Evolutionary conservation across 2,888 invertebrate genomes (phyloP).

Genomic region (Tenthredo distinguenda): DNA sequence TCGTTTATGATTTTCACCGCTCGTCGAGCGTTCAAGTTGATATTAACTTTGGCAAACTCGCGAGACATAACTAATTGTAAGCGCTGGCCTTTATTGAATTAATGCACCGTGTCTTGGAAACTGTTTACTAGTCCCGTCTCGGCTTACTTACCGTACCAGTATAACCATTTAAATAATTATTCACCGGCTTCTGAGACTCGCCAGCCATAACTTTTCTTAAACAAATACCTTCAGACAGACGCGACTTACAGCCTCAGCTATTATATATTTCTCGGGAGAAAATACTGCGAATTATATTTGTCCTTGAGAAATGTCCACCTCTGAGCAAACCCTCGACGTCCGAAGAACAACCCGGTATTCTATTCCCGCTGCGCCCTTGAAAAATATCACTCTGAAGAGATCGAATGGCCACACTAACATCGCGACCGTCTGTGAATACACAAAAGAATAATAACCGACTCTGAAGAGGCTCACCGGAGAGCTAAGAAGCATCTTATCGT

Average conservation of each 20-base stretch:
- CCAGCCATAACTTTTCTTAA: conserved; percentile 23
- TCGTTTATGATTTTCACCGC: conserved; percentile 37
- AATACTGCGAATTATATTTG: not conserved
- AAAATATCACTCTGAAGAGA: not conserved
- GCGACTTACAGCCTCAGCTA: not conserved
- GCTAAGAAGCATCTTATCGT: conserved; percentile 11
- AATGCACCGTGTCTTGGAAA: conserved; percentile 37
- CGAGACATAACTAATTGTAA: conserved; percentile 45
- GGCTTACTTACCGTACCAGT: conserved; percentile 39
- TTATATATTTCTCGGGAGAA: not conserved
- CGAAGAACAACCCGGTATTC: not conserved
- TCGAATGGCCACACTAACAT: not conserved
- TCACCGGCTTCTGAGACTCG: conserved; percentile 10
- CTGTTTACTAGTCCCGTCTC: conserved; percentile 50
- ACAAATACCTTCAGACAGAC: conserved; percentile 18
- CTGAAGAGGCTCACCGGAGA: not conserved
- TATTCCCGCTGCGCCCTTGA: not conserved
- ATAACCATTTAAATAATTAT: conserved; percentile 48
- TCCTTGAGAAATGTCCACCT: conserved; percentile 10
- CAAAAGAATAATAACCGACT: not conserved
- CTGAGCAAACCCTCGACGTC: not conserved
- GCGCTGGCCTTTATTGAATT: conserved; percentile 41
- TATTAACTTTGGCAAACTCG: conserved; percentile 46
- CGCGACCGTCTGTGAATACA: not conserved
- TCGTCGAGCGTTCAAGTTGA: not conserved